Evolutionary conservation across 2,888 invertebrate genomes (phyloP), one percentile per base, ranked within the genome.

Genomic region (Blomia tropicalis): DNA sequence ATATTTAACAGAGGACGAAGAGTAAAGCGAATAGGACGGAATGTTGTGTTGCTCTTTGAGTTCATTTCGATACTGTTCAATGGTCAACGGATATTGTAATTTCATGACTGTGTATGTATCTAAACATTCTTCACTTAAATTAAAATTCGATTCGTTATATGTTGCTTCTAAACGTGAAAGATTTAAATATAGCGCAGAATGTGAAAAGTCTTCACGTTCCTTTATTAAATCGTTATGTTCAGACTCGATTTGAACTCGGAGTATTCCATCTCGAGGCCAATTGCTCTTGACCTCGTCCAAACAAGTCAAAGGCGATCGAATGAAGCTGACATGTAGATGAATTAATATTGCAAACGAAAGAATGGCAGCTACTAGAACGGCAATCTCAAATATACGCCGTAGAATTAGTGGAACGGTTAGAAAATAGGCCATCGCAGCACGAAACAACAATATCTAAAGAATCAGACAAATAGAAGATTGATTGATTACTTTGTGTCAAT

Each of bases 211-310:
- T n/a, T n/a, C n/a, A n/a, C n/a, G n/a, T n/a, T n/a, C n/a, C n/a
- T n/a, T n/a, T n/a, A n/a, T n/a, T n/a, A n/a, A n/a, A n/a, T n/a
- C n/a, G n/a, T n/a, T n/a, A n/a, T n/a, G 36, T 11, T 36, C 7
- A 17, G 36, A 36, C 7, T 17, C 36, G 17, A 78, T 72, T 76
- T 93, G 92, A 17, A 93, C 89, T 66, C 92, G 78, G 22, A 98
- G 77, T 68, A 98, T 89, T 3, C 96, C 96, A 75, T 92, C 88
- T 65, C 89, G 78, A 0, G 96, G 95, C 96, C 96, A 98, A 14
- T 84, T 82, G 68, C 84, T 81, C 71, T 84, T 82, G 32, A 92
- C 82, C 73, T 87, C 83, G 72, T 88, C 83, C 69, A 98, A 78
- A 74, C 98, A 98, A 69, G 89, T 89, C 61, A 89, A 87, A 5